Percentiles rank a stretch among this genome's conserved stretches.
These are phyloP conservation scores for Girardinus metallicus DNA, from an alignment of 2,797 vertebrate genomes.

Conservation along the genomic window DNA sequence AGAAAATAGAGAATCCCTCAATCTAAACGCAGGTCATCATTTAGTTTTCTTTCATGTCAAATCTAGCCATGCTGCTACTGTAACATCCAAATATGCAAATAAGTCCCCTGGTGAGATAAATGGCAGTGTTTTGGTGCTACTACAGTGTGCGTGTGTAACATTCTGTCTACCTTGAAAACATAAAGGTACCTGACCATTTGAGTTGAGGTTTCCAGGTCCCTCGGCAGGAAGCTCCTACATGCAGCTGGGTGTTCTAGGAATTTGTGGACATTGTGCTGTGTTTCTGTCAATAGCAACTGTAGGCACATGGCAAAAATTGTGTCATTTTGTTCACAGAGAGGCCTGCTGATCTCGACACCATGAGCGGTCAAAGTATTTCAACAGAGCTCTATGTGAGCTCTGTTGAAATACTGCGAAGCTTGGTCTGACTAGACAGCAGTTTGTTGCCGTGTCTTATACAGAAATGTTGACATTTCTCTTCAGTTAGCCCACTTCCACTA, in stretches of 20 bases:
- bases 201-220: neutral
- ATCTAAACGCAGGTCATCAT: neutral
- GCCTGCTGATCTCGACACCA: too few species aligned
- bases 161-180: neutral
- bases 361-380: too few species aligned
- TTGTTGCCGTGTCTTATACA: too few species aligned
- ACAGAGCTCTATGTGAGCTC: too few species aligned
- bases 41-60: neutral
- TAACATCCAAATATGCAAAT: neutral
- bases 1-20: neutral
- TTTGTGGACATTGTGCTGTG: neutral
- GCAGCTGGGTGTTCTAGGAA: neutral
- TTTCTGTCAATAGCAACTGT: too few species aligned
- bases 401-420: too few species aligned
- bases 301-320: too few species aligned
- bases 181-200: neutral
- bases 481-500: too few species aligned
- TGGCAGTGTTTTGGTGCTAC: neutral
- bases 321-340: too few species aligned
- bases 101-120: neutral
- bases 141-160: neutral
- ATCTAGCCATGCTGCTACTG: neutral
- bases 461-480: too few species aligned
- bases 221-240: neutral
- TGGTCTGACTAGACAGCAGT: too few species aligned